Conservation (phyloP, 2,888 invertebrate genomes). For the Pinctada fucata region DNA sequence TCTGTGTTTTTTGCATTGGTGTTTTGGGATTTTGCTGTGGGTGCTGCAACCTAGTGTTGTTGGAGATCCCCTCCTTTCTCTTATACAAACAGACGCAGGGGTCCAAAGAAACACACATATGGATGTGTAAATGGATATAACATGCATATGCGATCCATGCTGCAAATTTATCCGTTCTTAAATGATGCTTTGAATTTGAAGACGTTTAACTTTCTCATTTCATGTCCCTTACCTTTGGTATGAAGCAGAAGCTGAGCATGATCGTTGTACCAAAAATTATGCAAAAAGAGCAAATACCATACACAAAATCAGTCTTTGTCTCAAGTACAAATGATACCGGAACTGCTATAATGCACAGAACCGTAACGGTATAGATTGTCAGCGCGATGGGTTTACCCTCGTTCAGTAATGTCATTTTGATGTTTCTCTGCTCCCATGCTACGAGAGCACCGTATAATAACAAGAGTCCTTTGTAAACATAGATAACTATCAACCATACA, state of each 20-base stretch:
- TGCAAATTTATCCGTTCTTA: no score
- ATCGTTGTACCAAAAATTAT: conserved; percentile 30
- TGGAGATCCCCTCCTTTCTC: no score
- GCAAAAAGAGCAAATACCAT: conserved; percentile 18
- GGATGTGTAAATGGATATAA: no score
- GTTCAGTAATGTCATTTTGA: conserved; percentile 34
- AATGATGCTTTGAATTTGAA: no score
- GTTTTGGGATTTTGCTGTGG: no score
- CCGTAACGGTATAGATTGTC: conserved; percentile 34
- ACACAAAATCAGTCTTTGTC: conserved; percentile 26
- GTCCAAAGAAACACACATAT: no score
- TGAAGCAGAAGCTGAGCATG: conserved; percentile 19
- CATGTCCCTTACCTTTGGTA: conserved; percentile 26
- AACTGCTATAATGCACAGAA: conserved; percentile 25
- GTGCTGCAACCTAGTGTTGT: no score
- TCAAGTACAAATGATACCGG: conserved; percentile 27
- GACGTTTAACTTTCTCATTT: no score
- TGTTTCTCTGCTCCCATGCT: conserved; percentile 29
- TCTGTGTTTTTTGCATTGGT: no score
- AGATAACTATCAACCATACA: conserved; percentile 21
- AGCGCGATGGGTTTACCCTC: conserved; percentile 33
- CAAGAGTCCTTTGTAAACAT: conserved; percentile 26
- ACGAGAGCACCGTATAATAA: conserved; percentile 34
- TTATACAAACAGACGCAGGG: no score
- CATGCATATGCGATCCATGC: no score